Conservation (phyloP, 2,113 vertebrate genomes). For the Vicugna pacos region DNA sequence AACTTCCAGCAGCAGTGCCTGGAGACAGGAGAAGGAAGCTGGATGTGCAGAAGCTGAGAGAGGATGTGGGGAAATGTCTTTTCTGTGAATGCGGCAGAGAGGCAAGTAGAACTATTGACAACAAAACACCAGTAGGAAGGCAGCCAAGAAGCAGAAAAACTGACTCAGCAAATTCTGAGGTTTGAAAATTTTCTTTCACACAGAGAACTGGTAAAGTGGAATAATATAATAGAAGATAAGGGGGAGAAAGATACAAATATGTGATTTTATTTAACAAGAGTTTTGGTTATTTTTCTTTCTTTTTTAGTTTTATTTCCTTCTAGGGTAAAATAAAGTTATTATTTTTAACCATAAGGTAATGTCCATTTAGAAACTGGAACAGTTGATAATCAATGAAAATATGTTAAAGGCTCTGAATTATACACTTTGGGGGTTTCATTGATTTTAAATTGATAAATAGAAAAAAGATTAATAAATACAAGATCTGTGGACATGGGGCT, state of each 20-base stretch:
- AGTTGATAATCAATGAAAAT: not conserved
- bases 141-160: not conserved
- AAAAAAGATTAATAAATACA: not conserved
- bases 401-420: not conserved
- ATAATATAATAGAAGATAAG: not conserved
- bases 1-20: not conserved
- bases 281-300: not conserved
- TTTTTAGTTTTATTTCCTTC: not conserved
- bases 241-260: not conserved
- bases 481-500: not conserved
- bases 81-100: not conserved
- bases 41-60: not conserved
- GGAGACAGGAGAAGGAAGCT: not conserved
- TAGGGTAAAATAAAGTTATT: not conserved
- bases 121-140: not conserved
- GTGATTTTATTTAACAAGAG: not conserved
- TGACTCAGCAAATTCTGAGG: not conserved
- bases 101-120: not conserved
- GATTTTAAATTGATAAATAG: not conserved
- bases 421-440: not conserved
- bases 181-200: slow-evolving; percentile 26
- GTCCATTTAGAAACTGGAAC: not conserved
- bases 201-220: not conserved
- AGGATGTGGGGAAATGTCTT: not conserved
- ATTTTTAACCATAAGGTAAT: not conserved